Conservation (phyloP, 2,797 vertebrate genomes). For the Gymnothorax reevesii region DNA sequence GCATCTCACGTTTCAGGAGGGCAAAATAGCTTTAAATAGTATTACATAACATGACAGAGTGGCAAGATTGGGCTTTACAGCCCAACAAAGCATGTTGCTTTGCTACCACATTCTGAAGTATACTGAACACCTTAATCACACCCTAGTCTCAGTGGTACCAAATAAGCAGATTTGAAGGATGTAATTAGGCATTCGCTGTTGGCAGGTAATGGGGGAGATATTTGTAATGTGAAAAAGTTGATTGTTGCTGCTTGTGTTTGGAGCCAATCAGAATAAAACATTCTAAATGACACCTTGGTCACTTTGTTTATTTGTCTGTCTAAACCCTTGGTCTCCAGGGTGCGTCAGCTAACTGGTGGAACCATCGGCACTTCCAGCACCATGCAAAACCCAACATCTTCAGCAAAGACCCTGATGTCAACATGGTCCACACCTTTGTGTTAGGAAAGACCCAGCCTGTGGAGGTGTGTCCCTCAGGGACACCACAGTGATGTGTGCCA, state of each 20-base stretch:
- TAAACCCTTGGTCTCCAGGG: slow-evolving; percentile 69
- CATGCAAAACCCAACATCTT: slow-evolving; percentile 94
- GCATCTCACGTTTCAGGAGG: not conserved
- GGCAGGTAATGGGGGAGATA: not conserved
- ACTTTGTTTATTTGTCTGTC: slow-evolving; percentile 10
- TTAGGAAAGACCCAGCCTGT: slow-evolving; percentile 85
- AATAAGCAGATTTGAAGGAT: too few species aligned
- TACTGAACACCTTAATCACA: not conserved
- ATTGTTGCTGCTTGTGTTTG: too few species aligned
- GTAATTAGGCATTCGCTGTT: not conserved
- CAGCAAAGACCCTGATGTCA: slow-evolving; percentile 90
- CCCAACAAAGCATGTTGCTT: too few species aligned
- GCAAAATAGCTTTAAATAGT: too few species aligned
- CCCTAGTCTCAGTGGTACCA: not conserved
- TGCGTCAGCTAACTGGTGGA: slow-evolving; percentile 96
- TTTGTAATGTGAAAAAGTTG: too few species aligned
- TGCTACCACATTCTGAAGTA: too few species aligned
- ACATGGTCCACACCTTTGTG: slow-evolving; percentile 88
- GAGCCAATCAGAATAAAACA: not conserved
- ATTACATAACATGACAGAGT: too few species aligned
- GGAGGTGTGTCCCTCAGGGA: slow-evolving; percentile 71
- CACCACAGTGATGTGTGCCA: not conserved
- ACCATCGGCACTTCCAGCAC: slow-evolving; percentile 94
- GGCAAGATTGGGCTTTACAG: too few species aligned
- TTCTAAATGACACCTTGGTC: not conserved